Base-by-base conservation (phyloP, 2,888 invertebrate species). In the Lottia scabra region DNA sequence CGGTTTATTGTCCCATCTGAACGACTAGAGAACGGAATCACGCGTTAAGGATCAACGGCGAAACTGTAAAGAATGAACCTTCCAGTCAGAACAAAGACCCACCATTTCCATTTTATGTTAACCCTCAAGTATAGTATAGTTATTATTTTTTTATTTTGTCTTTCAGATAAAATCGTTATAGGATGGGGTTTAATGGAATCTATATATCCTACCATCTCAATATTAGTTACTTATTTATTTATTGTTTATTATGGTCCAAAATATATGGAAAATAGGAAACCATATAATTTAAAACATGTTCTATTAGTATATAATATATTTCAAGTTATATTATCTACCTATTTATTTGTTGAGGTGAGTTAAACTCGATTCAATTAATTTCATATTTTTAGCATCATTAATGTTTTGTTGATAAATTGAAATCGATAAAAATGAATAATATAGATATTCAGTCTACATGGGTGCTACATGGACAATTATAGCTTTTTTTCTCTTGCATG, bases 291-390 rank as follows among this genome's bases (percentile, higher is more conserved):
- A 66, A 93, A 93, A 19, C 92, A 93, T 92, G 89, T 94, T 1
- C 91, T 97, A 75, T 93, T 97, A 71, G 93, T 94, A 1, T 97
- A 97, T 88, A 97, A 97, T 90, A 90, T 96, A 75, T 92, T 93
- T 1, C 94, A 97, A 93, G 94, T 95, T 2, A 91, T 91, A 1
- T 91, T 97, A 67, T 97, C 97, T 87, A 92, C 93, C 4, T 95
- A 95, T 85, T 97, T 97, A 87, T 94, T 94, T 67, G 89, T 93
- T 76, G 94, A 96, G 91, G 93, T 94, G 88, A 83, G 85, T 76
- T n/a, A n/a, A n/a, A n/a, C n/a, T n/a, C n/a, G n/a, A 19, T 43
- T 69, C 23, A 43, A 66, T 46, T 44, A 23, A 45, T 44, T 30
- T 46, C 43, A 45, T 66, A 38, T 38, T 38, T 6, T 38, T 38